Percentiles rank a stretch among this genome's conserved stretches.
Evolutionary conservation across 2,113 vertebrate genomes (phyloP).

Genomic region (Actenoides lindsayi): DNA sequence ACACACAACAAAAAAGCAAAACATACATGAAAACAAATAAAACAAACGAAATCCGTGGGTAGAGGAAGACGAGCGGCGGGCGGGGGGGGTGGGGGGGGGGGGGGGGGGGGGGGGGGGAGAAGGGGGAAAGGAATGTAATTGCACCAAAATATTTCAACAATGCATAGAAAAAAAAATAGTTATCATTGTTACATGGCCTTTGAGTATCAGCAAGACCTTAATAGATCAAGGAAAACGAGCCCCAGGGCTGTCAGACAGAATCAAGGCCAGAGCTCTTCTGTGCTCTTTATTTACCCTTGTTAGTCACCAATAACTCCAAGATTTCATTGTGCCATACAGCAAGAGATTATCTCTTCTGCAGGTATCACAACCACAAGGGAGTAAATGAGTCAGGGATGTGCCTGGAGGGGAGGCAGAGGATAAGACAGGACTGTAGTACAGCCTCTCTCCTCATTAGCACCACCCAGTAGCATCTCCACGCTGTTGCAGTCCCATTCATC

Average conservation of each 20-base stretch:
- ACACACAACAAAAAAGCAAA: too few species aligned
- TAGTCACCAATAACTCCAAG: not conserved
- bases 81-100: too few species aligned
- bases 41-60: too few species aligned
- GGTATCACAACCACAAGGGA: not conserved
- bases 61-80: too few species aligned
- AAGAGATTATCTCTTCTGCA: not conserved
- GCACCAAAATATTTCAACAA: not conserved
- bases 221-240: not conserved
- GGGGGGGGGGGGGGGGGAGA: too few species aligned
- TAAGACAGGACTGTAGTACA: not conserved
- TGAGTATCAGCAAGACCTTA: not conserved
- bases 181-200: not conserved
- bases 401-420: not conserved
- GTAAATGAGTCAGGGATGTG: not conserved
- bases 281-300: not conserved
- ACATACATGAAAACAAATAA: too few species aligned
- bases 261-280: not conserved
- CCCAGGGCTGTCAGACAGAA: not conserved
- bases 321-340: not conserved
- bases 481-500: not conserved
- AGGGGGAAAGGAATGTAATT: not conserved
- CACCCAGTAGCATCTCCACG: not conserved
- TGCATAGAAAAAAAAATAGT: not conserved
- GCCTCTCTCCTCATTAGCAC: not conserved